Percentiles rank a stretch among this genome's conserved stretches.
phyloP scores from a whole-genome alignment of 2,888 invertebrate species.

The Vanessa cardui region DNA sequence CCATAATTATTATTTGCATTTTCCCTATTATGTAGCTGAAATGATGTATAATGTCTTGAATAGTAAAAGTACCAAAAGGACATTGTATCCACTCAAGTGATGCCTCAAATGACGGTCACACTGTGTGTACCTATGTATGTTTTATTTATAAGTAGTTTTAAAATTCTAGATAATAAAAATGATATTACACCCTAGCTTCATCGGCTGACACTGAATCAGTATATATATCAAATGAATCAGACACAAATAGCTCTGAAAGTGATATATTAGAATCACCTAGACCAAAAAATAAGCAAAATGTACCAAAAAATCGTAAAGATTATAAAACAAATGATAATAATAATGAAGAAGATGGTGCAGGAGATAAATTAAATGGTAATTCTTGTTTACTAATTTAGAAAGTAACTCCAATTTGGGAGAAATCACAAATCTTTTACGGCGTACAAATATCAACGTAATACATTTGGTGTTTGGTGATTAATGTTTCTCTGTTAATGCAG shows the following conservation, averaged over 20 bases:
- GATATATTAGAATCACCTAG: constrained; percentile 34
- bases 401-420: too few relatives aligned
- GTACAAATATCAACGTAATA: not conserved
- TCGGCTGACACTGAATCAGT: constrained; percentile 62
- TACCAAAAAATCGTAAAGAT: constrained; percentile 19
- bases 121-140: not conserved
- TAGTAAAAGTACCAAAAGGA: too few relatives aligned
- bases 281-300: not conserved
- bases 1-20: too few relatives aligned
- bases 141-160: too few relatives aligned
- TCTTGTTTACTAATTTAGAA: not conserved
- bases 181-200: constrained; percentile 50
- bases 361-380: not conserved
- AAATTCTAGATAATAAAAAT: not conserved
- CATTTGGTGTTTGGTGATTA: not conserved
- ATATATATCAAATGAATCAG: constrained; percentile 51
- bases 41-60: too few relatives aligned
- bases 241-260: constrained; percentile 49
- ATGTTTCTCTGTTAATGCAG: not conserved
- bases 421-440: too few relatives aligned
- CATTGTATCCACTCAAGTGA: too few relatives aligned
- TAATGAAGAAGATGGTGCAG: not conserved
- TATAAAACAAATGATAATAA: not conserved
- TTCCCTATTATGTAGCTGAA: too few relatives aligned
- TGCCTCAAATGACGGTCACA: too few relatives aligned